These are phyloP conservation scores for Vireo griseus DNA, from an alignment of 2,797 vertebrate species.

Conservation along the genomic window DNA sequence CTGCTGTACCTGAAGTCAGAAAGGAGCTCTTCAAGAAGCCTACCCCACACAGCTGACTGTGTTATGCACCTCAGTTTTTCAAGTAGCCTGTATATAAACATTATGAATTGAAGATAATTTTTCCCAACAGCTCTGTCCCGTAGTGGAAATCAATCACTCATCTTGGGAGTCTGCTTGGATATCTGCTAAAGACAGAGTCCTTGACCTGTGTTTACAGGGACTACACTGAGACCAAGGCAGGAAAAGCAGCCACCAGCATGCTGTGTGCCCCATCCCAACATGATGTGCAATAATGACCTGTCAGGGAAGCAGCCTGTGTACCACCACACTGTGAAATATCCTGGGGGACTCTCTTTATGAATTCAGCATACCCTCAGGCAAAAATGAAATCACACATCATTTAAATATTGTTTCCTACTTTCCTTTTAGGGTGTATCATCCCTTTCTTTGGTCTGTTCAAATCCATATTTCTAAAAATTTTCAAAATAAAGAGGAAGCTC, in stretches of 20 bases:
- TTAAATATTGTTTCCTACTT: conserved; percentile 72
- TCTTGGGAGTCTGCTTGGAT: conserved; percentile 25
- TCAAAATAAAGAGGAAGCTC: conserved; percentile 23
- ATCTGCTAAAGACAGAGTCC: conserved; percentile 36
- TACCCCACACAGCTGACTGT: background rate
- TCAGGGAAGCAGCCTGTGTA: conserved; percentile 76
- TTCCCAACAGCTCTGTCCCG: background rate
- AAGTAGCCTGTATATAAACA: background rate
- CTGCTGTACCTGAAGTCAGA: background rate
- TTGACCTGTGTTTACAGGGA: conserved; percentile 38
- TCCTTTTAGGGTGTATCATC: conserved; percentile 2
- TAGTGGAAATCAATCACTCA: conserved; percentile 37
- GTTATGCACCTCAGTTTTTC: background rate
- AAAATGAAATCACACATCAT: conserved; percentile 70
- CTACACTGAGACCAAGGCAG: background rate
- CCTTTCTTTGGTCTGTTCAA: conserved; percentile 35
- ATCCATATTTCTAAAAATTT: conserved; percentile 39
- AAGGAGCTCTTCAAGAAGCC: background rate
- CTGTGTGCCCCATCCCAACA: conserved; percentile 63
- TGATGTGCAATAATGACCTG: conserved; percentile 86
- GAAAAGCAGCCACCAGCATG: background rate
- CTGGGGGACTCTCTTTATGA: conserved; percentile 81
- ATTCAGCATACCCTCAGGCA: conserved; percentile 74
- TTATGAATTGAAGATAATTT: conserved; percentile 7
- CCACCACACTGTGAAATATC: conserved; percentile 77